phyloP scores from a whole-genome alignment of 2,113 vertebrate genomes.

The Stegastes partitus region DNA sequence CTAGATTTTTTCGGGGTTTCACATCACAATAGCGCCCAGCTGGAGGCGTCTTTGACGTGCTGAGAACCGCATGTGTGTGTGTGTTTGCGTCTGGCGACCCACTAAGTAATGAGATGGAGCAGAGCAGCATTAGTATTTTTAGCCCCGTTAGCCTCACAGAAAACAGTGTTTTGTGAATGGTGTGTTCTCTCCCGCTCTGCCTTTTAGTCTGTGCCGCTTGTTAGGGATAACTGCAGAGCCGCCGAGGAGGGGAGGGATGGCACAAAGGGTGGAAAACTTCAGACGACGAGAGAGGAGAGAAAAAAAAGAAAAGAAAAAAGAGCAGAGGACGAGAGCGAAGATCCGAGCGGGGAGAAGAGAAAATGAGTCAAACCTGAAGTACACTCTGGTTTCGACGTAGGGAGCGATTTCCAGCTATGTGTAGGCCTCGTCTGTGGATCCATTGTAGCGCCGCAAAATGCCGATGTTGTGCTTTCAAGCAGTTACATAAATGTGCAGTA shows the following conservation, averaged over 20 bases:
- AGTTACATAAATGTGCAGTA: no score
- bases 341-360: not conserved
- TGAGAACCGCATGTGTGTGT: slow-evolving; percentile 4
- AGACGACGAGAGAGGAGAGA: not conserved
- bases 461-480: not conserved
- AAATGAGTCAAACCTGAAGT: slow-evolving; percentile 21
- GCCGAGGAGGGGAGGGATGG: not conserved
- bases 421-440: not conserved
- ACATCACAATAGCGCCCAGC: slow-evolving; percentile 7
- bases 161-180: slow-evolving; percentile 61
- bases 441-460: slow-evolving; percentile 5
- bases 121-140: slow-evolving; percentile 67
- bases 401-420: slow-evolving; percentile 20
- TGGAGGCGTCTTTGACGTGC: slow-evolving; percentile 21
- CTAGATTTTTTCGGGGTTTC: slow-evolving; percentile 1
- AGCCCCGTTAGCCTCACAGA: slow-evolving; percentile 48
- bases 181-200: slow-evolving; percentile 37
- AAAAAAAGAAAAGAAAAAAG: not conserved
- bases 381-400: not conserved
- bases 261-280: slow-evolving; percentile 18
- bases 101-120: slow-evolving; percentile 63
- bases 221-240: slow-evolving; percentile 48
- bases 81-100: slow-evolving; percentile 15
- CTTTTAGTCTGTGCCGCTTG: slow-evolving; percentile 55
- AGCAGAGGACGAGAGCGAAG: slow-evolving; percentile 2